Percentiles rank a stretch among this genome's conserved stretches.
phyloP scores from a whole-genome alignment of 2,888 invertebrate genomes.

The Masnerella sp. region DNA sequence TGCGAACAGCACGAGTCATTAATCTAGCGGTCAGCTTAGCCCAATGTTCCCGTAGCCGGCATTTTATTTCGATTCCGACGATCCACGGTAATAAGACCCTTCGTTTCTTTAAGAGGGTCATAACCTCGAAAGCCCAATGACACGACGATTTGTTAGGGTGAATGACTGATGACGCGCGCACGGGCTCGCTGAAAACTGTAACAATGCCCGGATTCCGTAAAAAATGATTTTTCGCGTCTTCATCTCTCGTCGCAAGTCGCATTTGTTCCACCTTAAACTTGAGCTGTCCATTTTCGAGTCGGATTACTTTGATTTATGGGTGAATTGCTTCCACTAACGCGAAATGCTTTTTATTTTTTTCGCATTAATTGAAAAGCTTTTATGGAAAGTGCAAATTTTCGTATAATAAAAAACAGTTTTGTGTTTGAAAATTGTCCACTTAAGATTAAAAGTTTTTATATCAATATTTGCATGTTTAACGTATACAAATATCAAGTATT shows the following conservation, averaged over 20 bases:
- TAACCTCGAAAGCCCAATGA: slow-evolving; percentile 64
- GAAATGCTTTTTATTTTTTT: too few species aligned
- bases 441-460: too few species aligned
- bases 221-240: slow-evolving; percentile 35
- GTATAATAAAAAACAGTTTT: too few species aligned
- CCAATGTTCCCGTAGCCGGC: slow-evolving; percentile 59
- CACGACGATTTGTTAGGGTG: slow-evolving; percentile 66
- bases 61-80: slow-evolving; percentile 64
- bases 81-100: slow-evolving; percentile 55
- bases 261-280: slow-evolving; percentile 46
- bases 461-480: too few species aligned
- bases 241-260: slow-evolving; percentile 32
- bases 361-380: too few species aligned
- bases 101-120: slow-evolving; percentile 52
- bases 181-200: slow-evolving; percentile 36
- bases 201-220: slow-evolving; percentile 27
- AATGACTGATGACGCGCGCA: slow-evolving; percentile 67
- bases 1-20: slow-evolving; percentile 62
- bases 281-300: slow-evolving; percentile 23
- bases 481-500: too few species aligned
- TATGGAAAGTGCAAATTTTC: too few species aligned
- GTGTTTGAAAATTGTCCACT: too few species aligned
- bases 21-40: slow-evolving; percentile 62
- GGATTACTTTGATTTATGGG: slow-evolving; percentile 42
- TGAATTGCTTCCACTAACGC: neutral